Percentiles rank a stretch among this genome's conserved stretches.
phyloP scores from a whole-genome alignment of 2,888 invertebrate genomes.

The Tupiocoris notatus region DNA sequence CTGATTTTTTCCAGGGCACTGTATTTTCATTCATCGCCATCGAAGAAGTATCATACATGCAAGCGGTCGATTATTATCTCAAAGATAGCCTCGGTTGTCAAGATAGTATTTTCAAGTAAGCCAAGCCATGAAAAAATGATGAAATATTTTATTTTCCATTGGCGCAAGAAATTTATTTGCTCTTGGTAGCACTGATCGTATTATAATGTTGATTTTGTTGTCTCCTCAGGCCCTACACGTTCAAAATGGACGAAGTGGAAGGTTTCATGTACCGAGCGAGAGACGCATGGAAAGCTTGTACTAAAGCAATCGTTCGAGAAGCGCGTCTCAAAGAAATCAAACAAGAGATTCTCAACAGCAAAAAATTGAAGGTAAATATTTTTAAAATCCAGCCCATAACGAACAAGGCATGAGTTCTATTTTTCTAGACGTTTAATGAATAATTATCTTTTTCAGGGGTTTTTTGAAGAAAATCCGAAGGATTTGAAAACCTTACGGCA shows the following conservation, averaged over 20 bases:
- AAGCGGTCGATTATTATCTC: constrained; percentile 72
- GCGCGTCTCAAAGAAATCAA: constrained; percentile 94
- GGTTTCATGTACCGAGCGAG: constrained; percentile 91
- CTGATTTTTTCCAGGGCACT: constrained; percentile 70
- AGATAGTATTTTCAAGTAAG: constrained; percentile 64
- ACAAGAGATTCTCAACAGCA: constrained; percentile 86
- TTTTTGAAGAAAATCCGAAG: constrained; percentile 87
- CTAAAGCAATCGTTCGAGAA: constrained; percentile 88
- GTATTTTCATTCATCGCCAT: constrained; percentile 86
- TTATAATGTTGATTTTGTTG: neutral
- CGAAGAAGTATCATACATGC: constrained; percentile 70
- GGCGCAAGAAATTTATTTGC: neutral
- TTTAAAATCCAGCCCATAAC: no score
- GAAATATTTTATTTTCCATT: neutral
- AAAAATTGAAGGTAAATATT: constrained; percentile 74
- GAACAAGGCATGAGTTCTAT: no score
- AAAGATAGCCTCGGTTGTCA: constrained; percentile 57
- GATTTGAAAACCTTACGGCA: constrained; percentile 82
- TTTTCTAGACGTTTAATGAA: constrained; percentile 1
- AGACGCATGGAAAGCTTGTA: constrained; percentile 94
- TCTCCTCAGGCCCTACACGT: constrained; percentile 75
- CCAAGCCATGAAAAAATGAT: no score
- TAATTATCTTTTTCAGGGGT: constrained; percentile 61
- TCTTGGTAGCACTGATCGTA: no score
- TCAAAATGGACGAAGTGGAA: constrained; percentile 92